These are phyloP conservation scores for Oreochromis spilurus DNA, from an alignment of 2,113 vertebrate species.

Conservation along the genomic window DNA sequence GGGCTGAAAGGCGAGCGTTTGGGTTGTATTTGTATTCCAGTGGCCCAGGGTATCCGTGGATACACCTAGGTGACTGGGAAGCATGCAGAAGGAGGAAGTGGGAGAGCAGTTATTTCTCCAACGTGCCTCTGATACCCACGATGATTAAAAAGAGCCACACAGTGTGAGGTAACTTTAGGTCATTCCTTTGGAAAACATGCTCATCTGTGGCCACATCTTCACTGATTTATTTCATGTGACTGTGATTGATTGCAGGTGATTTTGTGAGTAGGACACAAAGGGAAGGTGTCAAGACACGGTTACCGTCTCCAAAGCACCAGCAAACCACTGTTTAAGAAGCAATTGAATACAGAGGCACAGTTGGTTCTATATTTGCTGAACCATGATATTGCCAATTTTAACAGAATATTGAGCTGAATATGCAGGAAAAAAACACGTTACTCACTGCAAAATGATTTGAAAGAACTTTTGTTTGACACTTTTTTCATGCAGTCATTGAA, in stretches of 20 bases:
- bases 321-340: background rate
- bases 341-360: background rate
- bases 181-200: constrained; percentile 28
- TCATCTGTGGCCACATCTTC: background rate
- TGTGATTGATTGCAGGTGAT: background rate
- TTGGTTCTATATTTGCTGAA: background rate
- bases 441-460: background rate
- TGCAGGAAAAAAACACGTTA: background rate
- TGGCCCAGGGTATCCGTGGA: constrained; percentile 83
- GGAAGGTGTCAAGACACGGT: background rate
- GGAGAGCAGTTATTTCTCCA: constrained; percentile 64
- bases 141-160: constrained; percentile 61
- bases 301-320: background rate
- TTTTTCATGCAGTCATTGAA: background rate
- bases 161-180: constrained; percentile 63
- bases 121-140: constrained; percentile 66
- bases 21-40: constrained; percentile 83
- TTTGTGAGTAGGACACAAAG: background rate
- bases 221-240: background rate
- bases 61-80: constrained; percentile 85
- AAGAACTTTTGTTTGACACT: background rate
- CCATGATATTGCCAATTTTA: background rate
- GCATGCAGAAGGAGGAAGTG: constrained; percentile 80
- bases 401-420: background rate
- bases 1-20: constrained; percentile 58